Evolutionary conservation across 1,140 invertebrate genomes (phyloP), one percentile per base, ranked within the genome.

Genomic region (Vanessa atalanta): DNA sequence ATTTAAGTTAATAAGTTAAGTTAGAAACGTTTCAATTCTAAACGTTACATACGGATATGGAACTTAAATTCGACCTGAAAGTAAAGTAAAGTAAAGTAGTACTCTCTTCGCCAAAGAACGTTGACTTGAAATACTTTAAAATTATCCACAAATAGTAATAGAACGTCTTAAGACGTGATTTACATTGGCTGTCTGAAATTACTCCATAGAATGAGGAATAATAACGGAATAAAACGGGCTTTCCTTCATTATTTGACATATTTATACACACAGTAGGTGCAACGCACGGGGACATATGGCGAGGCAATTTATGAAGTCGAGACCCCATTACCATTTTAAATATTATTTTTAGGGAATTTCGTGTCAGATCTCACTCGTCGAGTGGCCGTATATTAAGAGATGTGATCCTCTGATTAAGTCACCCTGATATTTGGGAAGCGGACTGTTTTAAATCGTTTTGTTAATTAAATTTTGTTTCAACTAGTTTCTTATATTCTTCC

Each of bases 281-380:
- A 89, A 84, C 85, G 79, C 79, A 81, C 83, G 83, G 82, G 83
- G 87, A 91, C 91, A 93, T 91, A 91, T 93, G 91, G 91, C 86
- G 85, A 76, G 85, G 85, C 88, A 93, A 93, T 93, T 93, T 93
- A 93, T 93, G 91, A 93, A 89, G 76, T 82, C 83, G 83, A 80
- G 80, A 82, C 78, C 89, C 91, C 89, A 93, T 93, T 93, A 93
- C 89, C 89, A 93, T 93, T 91, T 93, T 93, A 93, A 93, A 93
- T 93, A 93, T 93, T 91, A 93, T 93, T 93, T 91, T 91, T 93
- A 91, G 91, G 91, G 91, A 93, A 93, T 93, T 90, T 84, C 87
- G 89, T 91, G 89, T 91, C 91, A 91, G 89, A 91, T 93, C 91
- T 91, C 91, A 89, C 86, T 93, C 89, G 88, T 84, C 89, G 86